Percentiles rank a stretch among this genome's conserved stretches.
These are phyloP conservation scores for Euzetes globulus DNA, from an alignment of 2,888 invertebrate genomes.

Conservation along the genomic window DNA sequence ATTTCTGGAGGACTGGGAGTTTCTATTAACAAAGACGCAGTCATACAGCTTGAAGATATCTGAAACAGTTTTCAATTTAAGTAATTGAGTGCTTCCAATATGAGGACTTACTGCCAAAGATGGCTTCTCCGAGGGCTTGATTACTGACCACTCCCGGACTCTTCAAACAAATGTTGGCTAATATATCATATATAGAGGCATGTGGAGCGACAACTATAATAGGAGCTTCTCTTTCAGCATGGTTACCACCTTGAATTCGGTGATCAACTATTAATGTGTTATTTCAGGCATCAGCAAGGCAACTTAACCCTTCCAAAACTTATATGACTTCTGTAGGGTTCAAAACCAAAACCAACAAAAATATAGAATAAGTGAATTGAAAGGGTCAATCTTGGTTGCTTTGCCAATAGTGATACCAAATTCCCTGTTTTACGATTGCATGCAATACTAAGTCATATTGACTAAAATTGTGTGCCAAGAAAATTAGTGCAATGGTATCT, in stretches of 20 bases:
- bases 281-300: slow-evolving; percentile 56
- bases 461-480: no score
- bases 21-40: slow-evolving; percentile 86
- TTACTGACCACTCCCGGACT: slow-evolving; percentile 81
- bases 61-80: slow-evolving; percentile 46
- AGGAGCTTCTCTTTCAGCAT: slow-evolving; percentile 60
- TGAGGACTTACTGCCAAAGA: slow-evolving; percentile 74
- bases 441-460: no score
- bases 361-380: no score
- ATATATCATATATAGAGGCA: slow-evolving; percentile 80
- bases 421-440: no score
- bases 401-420: no score
- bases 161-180: slow-evolving; percentile 69
- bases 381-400: no score
- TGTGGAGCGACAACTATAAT: slow-evolving; percentile 82
- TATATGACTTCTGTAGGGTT: no score
- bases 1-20: slow-evolving; percentile 83
- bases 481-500: no score
- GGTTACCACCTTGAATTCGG: neutral
- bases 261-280: neutral
- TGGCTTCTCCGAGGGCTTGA: slow-evolving; percentile 69
- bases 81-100: neutral
- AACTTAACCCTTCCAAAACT: no score
- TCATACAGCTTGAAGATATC: slow-evolving; percentile 88
- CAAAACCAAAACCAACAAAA: no score